phyloP scores from a whole-genome alignment of 2,888 invertebrate genomes.

The Micoletzkya japonica region DNA sequence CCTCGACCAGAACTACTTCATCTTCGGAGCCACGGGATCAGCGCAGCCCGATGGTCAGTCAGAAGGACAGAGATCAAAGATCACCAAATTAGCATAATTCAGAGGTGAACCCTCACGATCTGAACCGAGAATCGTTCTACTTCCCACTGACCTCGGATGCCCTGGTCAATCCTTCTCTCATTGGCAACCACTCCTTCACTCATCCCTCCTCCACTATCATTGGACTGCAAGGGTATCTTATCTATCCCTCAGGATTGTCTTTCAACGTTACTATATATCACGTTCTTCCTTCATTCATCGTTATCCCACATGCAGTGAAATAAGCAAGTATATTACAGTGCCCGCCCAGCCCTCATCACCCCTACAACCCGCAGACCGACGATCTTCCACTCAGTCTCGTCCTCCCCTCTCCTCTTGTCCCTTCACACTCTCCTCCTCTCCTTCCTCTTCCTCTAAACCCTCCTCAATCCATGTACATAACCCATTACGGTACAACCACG shows the following conservation, averaged over 20 bases:
- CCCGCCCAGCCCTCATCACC: no score
- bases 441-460: background rate
- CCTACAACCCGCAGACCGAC: no score
- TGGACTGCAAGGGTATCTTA: no score
- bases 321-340: no score
- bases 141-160: constrained; percentile 54
- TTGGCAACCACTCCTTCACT: constrained; percentile 7
- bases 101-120: constrained; percentile 59
- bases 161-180: constrained; percentile 47
- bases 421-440: background rate
- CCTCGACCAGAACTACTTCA: constrained; percentile 50
- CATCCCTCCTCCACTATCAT: constrained; percentile 12
- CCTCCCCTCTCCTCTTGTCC: background rate
- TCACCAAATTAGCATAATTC: constrained; percentile 22
- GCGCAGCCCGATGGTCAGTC: constrained; percentile 58
- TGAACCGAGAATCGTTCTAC: constrained; percentile 52
- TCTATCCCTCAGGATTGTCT: no score
- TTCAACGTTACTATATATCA: no score
- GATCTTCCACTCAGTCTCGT: no score
- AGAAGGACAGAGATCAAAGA: background rate
- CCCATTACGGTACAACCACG: background rate
- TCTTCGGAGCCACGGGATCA: constrained; percentile 59
- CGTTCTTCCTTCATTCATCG: no score
- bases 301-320: no score
- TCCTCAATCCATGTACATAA: background rate